Conservation (phyloP, 2,888 invertebrate genomes). For the Hecatera dysodea region DNA sequence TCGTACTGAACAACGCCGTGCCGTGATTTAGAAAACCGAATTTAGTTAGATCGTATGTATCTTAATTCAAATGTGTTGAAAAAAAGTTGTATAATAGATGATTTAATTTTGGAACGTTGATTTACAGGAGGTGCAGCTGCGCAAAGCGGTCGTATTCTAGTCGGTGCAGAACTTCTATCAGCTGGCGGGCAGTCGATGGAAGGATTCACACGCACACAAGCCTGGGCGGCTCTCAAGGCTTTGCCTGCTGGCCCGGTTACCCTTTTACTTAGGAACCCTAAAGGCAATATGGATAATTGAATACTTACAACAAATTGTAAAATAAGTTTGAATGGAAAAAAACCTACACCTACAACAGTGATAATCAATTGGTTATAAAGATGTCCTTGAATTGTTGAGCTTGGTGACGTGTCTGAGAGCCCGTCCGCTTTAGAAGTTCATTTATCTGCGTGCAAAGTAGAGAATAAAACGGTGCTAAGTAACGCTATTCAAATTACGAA, state of each 20-base stretch:
- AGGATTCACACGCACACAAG: constrained; percentile 97
- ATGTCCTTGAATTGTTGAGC: constrained; percentile 69
- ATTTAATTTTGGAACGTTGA: neutral
- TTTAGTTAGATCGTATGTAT: neutral
- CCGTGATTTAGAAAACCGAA: neutral
- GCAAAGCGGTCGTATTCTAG: constrained; percentile 95
- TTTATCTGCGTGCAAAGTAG: constrained; percentile 71
- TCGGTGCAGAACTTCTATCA: constrained; percentile 96
- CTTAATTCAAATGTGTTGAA: neutral
- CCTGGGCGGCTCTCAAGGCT: constrained; percentile 98
- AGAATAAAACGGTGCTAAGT: constrained; percentile 72
- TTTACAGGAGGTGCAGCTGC: constrained; percentile 96
- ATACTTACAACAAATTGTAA: constrained; percentile 39
- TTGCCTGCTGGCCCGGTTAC: constrained; percentile 96
- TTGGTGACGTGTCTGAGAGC: constrained; percentile 68
- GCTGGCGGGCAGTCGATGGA: constrained; percentile 96
- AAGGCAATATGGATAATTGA: constrained; percentile 63
- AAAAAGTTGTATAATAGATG: neutral
- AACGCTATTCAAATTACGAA: constrained; percentile 74
- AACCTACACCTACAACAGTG: constrained; percentile 38
- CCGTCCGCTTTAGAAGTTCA: constrained; percentile 72
- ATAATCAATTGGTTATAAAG: constrained; percentile 52
- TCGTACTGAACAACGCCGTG: neutral
- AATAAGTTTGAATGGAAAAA: constrained; percentile 46
- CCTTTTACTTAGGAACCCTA: constrained; percentile 88